These are phyloP conservation scores for Dipus sagitta DNA, from an alignment of 2,797 vertebrate species.

Conservation along the genomic window DNA sequence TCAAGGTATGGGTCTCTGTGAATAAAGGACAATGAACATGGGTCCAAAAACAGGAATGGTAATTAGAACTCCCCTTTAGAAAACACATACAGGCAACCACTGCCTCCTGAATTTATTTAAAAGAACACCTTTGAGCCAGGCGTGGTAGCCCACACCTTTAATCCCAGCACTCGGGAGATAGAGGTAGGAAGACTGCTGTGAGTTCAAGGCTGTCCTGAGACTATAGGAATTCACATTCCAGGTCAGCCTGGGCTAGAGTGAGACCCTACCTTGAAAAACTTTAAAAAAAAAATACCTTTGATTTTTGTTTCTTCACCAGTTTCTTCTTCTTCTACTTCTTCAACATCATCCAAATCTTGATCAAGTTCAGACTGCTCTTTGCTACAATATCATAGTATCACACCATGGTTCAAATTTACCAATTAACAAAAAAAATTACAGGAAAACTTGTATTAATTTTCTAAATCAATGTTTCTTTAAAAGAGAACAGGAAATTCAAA, in stretches of 20 bases:
- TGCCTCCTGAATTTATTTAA: conserved; percentile 75
- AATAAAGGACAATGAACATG: neutral
- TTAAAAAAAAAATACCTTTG: conserved; percentile 92
- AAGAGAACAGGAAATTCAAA: conserved; percentile 51
- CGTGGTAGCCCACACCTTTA: no score
- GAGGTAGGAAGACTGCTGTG: no score
- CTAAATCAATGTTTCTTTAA: conserved; percentile 65
- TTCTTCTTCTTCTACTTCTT: conserved; percentile 99
- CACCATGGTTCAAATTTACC: conserved; percentile 78
- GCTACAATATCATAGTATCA: conserved; percentile 88
- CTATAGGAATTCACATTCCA: no score
- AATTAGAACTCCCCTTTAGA: conserved; percentile 26
- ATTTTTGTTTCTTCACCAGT: conserved; percentile 96
- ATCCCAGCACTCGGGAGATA: no score
- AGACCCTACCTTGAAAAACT: no score
- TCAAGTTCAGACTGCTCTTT: conserved; percentile 98
- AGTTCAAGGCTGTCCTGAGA: no score
- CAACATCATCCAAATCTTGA: conserved; percentile 99
- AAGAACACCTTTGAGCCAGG: no score
- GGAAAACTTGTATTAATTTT: conserved; percentile 73
- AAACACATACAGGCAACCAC: conserved; percentile 48
- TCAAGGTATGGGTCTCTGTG: neutral
- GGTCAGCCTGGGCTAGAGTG: no score
- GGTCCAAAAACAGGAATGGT: neutral
- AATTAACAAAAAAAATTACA: conserved; percentile 65